Percentiles rank a stretch among this genome's conserved stretches.
Evolutionary conservation across 2,888 invertebrate species (phyloP).

Genomic region (Pemphredon lugubris): DNA sequence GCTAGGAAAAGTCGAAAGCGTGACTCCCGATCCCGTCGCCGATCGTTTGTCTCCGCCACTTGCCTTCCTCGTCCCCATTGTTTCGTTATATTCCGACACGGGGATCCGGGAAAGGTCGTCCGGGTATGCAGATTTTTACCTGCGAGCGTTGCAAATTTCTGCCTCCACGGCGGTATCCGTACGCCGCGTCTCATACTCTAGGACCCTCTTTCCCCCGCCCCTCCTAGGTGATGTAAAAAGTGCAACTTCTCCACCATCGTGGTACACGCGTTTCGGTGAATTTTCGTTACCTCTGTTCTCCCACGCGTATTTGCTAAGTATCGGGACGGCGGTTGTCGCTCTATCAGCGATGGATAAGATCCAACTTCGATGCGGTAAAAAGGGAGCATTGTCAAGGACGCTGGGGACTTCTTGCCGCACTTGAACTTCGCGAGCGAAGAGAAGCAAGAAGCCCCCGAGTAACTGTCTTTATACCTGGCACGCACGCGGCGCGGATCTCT

Average conservation of each 20-base stretch:
- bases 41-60: slow-evolving; percentile 54
- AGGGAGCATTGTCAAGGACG: slow-evolving; percentile 28
- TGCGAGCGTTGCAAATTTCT: slow-evolving; percentile 59
- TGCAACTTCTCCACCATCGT: neutral
- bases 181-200: slow-evolving; percentile 6
- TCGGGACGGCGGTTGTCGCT: neutral
- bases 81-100: slow-evolving; percentile 35
- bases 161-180: neutral
- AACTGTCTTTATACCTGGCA: slow-evolving; percentile 51
- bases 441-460: slow-evolving; percentile 40
- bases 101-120: slow-evolving; percentile 22
- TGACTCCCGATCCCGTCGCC: slow-evolving; percentile 59
- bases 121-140: slow-evolving; percentile 66
- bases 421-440: slow-evolving; percentile 14
- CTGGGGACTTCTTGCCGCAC: slow-evolving; percentile 14
- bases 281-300: no score
- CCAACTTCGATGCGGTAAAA: slow-evolving; percentile 15
- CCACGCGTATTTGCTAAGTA: neutral
- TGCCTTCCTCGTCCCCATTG: slow-evolving; percentile 48
- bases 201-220: neutral
- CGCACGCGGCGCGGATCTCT: slow-evolving; percentile 37
- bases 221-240: neutral
- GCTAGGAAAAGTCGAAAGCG: slow-evolving; percentile 65
- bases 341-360: slow-evolving; percentile 6
- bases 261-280: no score